Base-by-base conservation (phyloP, 2,113 vertebrate species). In the Diadophis punctatus region DNA sequence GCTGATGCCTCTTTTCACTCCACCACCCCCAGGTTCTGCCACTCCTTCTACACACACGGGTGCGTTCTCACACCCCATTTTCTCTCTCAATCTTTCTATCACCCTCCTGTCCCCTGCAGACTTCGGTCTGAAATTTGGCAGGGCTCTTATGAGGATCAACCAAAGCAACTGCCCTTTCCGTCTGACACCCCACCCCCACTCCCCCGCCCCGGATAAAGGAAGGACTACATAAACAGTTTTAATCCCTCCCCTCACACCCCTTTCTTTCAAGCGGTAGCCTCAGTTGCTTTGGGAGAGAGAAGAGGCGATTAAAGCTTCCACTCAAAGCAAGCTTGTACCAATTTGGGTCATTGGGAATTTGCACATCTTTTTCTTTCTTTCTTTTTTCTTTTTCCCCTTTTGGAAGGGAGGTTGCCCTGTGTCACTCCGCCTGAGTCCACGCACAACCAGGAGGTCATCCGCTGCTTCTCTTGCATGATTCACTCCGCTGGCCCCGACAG, bases 331-430 rank as follows among this genome's bases (percentile, higher is more conserved):
- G 93, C 93, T 90, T 95, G 34, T 27, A 60, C 25, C 94, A 92
- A 93, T 74, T 74, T 93, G 94, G 49, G 8, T 94, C 80, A 11
- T 74, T 60, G 60, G 63, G 94, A 90, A 91, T 60, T 25, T 87
- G 14, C 91, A 93, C 85, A 2, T 39, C 25, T 10, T 74, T 86
- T 22, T 53, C 1, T 8, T 58, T 23, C 20, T 55, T 23, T 9
- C 0, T 25, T 51, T 25, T 9, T 20, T 11, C 3, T 22, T 25
- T 12, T 27, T 4, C 53, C 16, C 9, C 60, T 95, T 68, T 68
- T 18, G 14, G 68, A 20, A 74, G 16, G 68, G n/a, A 34, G n/a
- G 68, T 74, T 39, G 63, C n/a, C 63, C 63, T 7, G 68, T 2
- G 68, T n/a, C n/a, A 18, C 68, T 39, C 68, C 20, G n/a, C 68